Evolutionary conservation across 92 coral and sea anemone species (phyloP), one percentile per base, ranked within the genome.

Genomic region (Heliopora coerulea): DNA sequence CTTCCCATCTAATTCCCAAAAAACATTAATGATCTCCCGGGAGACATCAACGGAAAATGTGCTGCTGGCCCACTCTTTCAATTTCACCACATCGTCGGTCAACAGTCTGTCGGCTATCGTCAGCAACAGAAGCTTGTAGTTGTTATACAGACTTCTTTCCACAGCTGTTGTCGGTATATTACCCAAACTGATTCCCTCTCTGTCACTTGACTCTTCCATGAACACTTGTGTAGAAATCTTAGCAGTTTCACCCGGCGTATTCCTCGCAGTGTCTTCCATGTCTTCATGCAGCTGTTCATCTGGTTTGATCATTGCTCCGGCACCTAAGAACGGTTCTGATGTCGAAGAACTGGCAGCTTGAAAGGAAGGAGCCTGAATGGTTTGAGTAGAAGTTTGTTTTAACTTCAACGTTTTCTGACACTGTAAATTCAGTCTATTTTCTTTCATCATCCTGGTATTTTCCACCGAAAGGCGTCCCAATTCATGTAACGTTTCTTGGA

Each of bases 121-220:
- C 14, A 66, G 10, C 54, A 66, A 46, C 10, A 66, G n/a, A 9
- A 42, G 30, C 25, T 66, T 66, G 57, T 66, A 66, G 20, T 18
- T 41, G 39, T 66, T 41, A 28, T 41, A 28, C 34, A 66, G 0
- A 13, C 52, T 27, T 31, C 32, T 44, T 66, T 66, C 73, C 23
- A 66, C 54, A 21, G 73, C 1, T 11, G 31, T 25, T 41, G 54
- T 66, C 27, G 73, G 73, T 41, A 41, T 33, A 46, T 25, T 66
- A 12, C 34, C n/a, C 28, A 66, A 66, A 49, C 56, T 35, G 8
- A 29, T n/a, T 19, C 28, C 73, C 14, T 44, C 73, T 24, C 24
- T 23, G 27, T 23, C 13, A 66, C 57, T 26, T 23, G 73, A 66
- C 39, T 66, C 73, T 23, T 66, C 56, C 37, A 8, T 30, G 23